These are phyloP conservation scores for Crambe crambe DNA, from an alignment of 37 sponge, comb jelly and placozoan species.

Conservation along the genomic window DNA sequence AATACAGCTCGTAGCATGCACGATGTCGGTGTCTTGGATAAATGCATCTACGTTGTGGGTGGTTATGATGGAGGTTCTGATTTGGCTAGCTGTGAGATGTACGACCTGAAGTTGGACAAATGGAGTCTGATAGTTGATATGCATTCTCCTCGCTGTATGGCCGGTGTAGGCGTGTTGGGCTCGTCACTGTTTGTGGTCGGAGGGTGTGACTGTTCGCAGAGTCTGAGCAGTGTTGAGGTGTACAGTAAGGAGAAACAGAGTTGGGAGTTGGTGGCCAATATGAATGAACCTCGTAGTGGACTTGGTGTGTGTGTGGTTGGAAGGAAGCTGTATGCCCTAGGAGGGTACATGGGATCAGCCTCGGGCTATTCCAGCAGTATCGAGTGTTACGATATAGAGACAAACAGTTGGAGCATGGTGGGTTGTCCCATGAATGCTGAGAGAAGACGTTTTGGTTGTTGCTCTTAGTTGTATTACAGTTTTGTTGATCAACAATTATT, in stretches of 20 bases:
- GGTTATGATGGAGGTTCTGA: conserved; percentile 83
- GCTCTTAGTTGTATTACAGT: conserved; percentile 46
- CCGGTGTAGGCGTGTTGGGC: conserved; percentile 61
- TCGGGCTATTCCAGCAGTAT: conserved; percentile 53
- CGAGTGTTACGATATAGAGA: conserved; percentile 68
- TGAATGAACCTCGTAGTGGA: conserved; percentile 71
- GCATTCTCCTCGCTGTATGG: conserved; percentile 60
- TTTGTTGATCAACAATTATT: neutral
- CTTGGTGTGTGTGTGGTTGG: conserved; percentile 76
- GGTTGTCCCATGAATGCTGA: conserved; percentile 48
- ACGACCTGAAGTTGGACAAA: conserved; percentile 51
- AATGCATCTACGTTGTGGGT: conserved; percentile 69
- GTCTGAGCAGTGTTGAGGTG: conserved; percentile 63
- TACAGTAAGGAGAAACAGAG: conserved; percentile 70
- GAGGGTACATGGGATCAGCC: conserved; percentile 72
- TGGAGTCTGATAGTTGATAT: conserved; percentile 61
- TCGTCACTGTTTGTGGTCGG: conserved; percentile 68
- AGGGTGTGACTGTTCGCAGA: conserved; percentile 70
- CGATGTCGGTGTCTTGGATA: conserved; percentile 38
- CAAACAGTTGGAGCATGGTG: conserved; percentile 55
- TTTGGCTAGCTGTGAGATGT: conserved; percentile 63
- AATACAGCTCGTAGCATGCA: conserved; percentile 69
- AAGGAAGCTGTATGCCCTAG: conserved; percentile 73
- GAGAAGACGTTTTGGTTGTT: conserved; percentile 82
- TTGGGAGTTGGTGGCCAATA: conserved; percentile 56